Evolutionary conservation across 2,113 vertebrate species (phyloP).

Genomic region (Ochotona princeps): DNA sequence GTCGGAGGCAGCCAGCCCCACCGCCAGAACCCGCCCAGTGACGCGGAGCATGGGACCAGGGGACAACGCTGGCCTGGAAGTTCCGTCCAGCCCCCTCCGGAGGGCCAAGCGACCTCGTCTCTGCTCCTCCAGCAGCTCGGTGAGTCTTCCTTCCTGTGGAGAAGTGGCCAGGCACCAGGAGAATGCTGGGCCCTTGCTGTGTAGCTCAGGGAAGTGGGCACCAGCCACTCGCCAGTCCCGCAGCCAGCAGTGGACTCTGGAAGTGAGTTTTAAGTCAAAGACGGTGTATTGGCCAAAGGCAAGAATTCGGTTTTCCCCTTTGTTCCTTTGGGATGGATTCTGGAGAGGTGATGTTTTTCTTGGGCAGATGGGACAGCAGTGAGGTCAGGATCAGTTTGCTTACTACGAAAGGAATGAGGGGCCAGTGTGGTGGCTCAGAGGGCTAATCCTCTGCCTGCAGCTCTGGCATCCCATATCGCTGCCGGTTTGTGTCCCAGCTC

Average conservation of each 20-base stretch:
- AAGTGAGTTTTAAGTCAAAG: neutral
- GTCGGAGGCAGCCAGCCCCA: conserved; percentile 84
- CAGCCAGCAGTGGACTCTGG: neutral
- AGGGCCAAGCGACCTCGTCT: conserved; percentile 92
- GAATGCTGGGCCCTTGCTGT: fast-evolving
- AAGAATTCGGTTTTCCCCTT: neutral
- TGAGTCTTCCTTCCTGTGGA: conserved; percentile 80
- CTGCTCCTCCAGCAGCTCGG: conserved; percentile 90
- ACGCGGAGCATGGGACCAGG: conserved; percentile 93
- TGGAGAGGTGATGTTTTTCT: neutral
- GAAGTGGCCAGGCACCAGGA: fast-evolving
- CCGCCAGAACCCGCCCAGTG: conserved; percentile 88
- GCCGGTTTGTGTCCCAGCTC: too few species aligned
- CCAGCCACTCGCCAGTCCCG: neutral
- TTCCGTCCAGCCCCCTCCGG: conserved; percentile 87
- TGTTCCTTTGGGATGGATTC: conserved; percentile 40
- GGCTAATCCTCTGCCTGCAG: too few species aligned
- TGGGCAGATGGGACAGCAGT: neutral
- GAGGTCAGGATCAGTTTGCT: neutral
- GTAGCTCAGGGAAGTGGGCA: neutral
- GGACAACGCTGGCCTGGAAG: conserved; percentile 82
- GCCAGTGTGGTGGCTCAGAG: neutral
- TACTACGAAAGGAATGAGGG: neutral
- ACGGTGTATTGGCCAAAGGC: neutral
- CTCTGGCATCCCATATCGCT: too few species aligned